phyloP scores from a whole-genome alignment of 2,888 invertebrate genomes.

The Eristalis tenax region DNA sequence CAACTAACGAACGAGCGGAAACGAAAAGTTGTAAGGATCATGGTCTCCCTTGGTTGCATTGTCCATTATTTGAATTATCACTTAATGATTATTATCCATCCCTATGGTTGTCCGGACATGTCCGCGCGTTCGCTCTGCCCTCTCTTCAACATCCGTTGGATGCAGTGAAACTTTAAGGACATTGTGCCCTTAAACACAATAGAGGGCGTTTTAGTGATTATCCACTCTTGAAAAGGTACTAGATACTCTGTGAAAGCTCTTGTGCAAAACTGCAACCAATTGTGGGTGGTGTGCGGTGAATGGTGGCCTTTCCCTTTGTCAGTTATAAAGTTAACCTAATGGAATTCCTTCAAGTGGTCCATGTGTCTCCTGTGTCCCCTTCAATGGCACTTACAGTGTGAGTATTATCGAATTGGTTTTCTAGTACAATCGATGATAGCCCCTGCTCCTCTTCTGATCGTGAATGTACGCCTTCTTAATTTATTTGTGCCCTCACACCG shows the following conservation, averaged over 20 bases:
- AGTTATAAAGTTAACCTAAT: constrained; percentile 59
- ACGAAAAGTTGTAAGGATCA: constrained; percentile 8
- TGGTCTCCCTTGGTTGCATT: constrained; percentile 4
- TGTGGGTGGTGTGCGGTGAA: constrained; percentile 9
- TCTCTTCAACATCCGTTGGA: constrained; percentile 36
- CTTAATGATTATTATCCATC: constrained; percentile 21
- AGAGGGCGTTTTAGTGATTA: constrained; percentile 60
- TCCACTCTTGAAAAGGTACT: constrained; percentile 54
- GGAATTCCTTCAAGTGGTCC: constrained; percentile 61
- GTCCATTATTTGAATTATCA: constrained; percentile 55
- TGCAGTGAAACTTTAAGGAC: constrained; percentile 54
- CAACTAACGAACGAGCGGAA: constrained; percentile 20
- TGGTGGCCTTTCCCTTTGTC: neutral
- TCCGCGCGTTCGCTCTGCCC: neutral
- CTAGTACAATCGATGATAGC: constrained; percentile 51
- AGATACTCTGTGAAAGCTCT: constrained; percentile 22
- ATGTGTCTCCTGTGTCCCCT: no score
- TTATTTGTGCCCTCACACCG: neutral
- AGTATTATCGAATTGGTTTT: constrained; percentile 66
- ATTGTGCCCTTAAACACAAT: constrained; percentile 54
- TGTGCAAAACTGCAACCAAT: constrained; percentile 49
- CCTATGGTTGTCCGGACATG: neutral
- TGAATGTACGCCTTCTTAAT: constrained; percentile 21
- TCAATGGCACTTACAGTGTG: constrained; percentile 45
- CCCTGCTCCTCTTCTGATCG: neutral